Evolutionary conservation across 1,140 invertebrate species (phyloP).

Genomic region (Papilio polyxenes): DNA sequence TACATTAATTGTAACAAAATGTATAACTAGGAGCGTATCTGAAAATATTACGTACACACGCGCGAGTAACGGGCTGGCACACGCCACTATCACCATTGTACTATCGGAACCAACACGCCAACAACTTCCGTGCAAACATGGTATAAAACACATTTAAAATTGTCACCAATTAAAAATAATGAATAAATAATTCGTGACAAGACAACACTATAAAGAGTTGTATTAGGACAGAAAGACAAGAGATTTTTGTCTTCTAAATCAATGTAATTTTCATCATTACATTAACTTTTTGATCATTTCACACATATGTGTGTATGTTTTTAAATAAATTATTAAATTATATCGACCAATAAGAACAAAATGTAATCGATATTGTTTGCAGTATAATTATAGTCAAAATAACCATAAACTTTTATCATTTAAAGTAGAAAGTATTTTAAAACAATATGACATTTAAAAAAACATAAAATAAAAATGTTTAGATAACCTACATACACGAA

Average conservation of each 20-base stretch:
- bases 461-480: background rate
- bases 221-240: no score
- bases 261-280: no score
- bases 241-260: background rate
- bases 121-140: conserved; percentile 14
- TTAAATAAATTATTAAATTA: no score
- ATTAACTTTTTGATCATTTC: no score
- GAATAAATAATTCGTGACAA: background rate
- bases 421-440: background rate
- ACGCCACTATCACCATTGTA: background rate
- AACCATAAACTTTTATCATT: background rate
- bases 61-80: conserved; percentile 20
- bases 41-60: background rate
- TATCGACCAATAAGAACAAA: no score
- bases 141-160: background rate
- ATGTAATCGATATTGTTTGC: no score
- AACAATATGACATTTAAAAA: background rate
- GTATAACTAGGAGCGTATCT: background rate
- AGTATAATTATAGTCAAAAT: background rate
- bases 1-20: background rate
- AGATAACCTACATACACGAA: conserved; percentile 13
- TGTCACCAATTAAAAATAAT: background rate
- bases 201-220: no score
- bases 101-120: conserved; percentile 15
- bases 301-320: no score